Base-by-base conservation (phyloP, 2,113 vertebrate species). In the Mola mola region DNA sequence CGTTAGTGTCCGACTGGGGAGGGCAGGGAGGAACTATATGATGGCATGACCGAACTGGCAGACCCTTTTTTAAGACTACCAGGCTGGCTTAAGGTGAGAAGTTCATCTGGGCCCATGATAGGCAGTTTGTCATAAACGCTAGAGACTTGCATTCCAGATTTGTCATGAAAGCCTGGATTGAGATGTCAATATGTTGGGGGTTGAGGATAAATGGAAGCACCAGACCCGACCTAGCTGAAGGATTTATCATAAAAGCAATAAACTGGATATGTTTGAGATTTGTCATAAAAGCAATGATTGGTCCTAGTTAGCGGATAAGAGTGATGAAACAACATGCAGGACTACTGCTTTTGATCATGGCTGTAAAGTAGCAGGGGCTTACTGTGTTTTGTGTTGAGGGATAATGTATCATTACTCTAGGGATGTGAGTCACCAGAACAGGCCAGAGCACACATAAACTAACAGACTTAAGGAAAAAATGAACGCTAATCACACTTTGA, bases 401-500 rank as follows among this genome's bases (percentile, higher is more conserved):
- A 88, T 89, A 87, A 87, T 87, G 83, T 88, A 83, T 88, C 86
- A 86, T 89, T 88, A 88, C 78, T 77, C 81, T 69, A 81, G 83
- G 82, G 87, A 86, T 86, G 82, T 88, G 87, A 88, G 71, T 88
- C 87, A 88, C 85, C 73, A 56, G 69, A 79, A 68, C 70, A 78
- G 70, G 69, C 76, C 12, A 36, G 42, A 50, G 20, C 66, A 67
- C 79, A 82, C 79, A 85, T 74, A 84, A 84, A 76, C 83, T 51
- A 47, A 82, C 73, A 82, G 76, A 81, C 72, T 68, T 41, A n/a
- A 63, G 66, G 67, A 56, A 75, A 78, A 82, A 81, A 68, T 37
- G 72, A 72, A 77, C 19, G 21, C 82, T 87, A 87, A 89, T 88
- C 85, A 84, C 84, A 76, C 84, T 86, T 75, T 81, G 83, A 88